Evolutionary conservation across 2,888 invertebrate species (phyloP), one percentile per base, ranked within the genome.

Genomic region (Pseudanteris insignis): DNA sequence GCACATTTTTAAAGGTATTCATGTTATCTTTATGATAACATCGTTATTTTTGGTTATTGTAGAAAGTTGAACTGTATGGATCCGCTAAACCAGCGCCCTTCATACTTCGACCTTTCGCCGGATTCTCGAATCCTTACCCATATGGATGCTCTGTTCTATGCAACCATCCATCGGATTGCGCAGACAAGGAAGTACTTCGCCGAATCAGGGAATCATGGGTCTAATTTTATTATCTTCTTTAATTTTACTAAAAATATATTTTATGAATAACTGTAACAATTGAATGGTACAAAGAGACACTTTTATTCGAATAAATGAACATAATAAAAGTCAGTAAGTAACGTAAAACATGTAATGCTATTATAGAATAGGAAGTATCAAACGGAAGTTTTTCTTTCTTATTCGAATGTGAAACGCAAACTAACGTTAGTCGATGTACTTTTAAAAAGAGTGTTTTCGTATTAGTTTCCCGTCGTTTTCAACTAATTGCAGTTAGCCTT

Each of bases 141-240:
- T 85, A 87, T 61, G 87, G 88, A 3, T 93, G 92, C 74, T 92
- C 92, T 0, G 87, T 92, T 4, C 83, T 92, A 5, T 92, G 92
- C 81, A 92, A 92, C 77, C 92, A 93, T 79, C 92, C 92, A 0
- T 88, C 90, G 1, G 90, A 91, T 53, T 84, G 82, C 11, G 88
- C 88, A 36, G 87, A 89, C 0, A 89, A 86, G 75, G 86, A 89
- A 71, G 84, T 88, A 38, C 86, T 92, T 1, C 87, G 85, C 73
- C 84, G 86, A 54, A 87, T 88, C 1, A 91, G 90, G 76, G 88
- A 88, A 51, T 83, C 86, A 48, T 86, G 88, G 88, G 89, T 87
- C 81, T 72, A 55, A 29, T 29, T 29, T 36, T 53, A 28, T 38
- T 38, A 33, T 34, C 26, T n/a, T n/a, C n/a, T n/a, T n/a, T 18